These are phyloP conservation scores for Carcinoscorpius rotundicauda DNA, from an alignment of 1,140 invertebrate genomes.

Conservation along the genomic window DNA sequence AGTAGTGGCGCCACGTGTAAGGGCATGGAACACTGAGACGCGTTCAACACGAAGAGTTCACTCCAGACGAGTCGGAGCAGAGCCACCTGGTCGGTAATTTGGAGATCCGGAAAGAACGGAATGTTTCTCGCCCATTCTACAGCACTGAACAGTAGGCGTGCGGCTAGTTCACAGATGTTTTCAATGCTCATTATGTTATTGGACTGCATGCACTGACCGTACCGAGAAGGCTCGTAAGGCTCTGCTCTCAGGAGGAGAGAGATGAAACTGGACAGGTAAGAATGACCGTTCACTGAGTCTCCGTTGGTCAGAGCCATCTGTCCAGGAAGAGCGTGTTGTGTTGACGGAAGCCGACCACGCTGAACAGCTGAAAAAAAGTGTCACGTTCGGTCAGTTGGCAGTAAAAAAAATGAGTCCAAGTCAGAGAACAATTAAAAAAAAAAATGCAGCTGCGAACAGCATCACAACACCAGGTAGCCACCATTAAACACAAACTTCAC, in stretches of 20 bases:
- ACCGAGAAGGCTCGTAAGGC: constrained; percentile 84
- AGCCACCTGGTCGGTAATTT: constrained; percentile 70
- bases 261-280: constrained; percentile 91
- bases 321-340: constrained; percentile 26
- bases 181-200: constrained; percentile 66
- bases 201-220: constrained; percentile 54
- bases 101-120: constrained; percentile 92
- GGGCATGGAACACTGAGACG: constrained; percentile 95
- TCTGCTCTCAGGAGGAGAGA: constrained; percentile 84
- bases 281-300: constrained; percentile 53
- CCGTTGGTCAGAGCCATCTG: constrained; percentile 44
- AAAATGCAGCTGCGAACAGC: too few species aligned
- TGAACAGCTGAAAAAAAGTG: constrained; percentile 65
- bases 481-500: too few species aligned
- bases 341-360: constrained; percentile 69
- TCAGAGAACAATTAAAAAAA: too few species aligned
- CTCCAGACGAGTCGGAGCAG: constrained; percentile 88
- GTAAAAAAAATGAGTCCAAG: too few species aligned
- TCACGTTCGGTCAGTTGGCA: too few species aligned
- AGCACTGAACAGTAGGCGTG: constrained; percentile 82
- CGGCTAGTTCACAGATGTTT: constrained; percentile 93
- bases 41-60: constrained; percentile 92
- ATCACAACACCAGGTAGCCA: too few species aligned
- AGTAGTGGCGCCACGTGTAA: constrained; percentile 84
- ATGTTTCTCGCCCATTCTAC: constrained; percentile 96